phyloP scores from a whole-genome alignment of 2,797 vertebrate species.

The Squalus acanthias region DNA sequence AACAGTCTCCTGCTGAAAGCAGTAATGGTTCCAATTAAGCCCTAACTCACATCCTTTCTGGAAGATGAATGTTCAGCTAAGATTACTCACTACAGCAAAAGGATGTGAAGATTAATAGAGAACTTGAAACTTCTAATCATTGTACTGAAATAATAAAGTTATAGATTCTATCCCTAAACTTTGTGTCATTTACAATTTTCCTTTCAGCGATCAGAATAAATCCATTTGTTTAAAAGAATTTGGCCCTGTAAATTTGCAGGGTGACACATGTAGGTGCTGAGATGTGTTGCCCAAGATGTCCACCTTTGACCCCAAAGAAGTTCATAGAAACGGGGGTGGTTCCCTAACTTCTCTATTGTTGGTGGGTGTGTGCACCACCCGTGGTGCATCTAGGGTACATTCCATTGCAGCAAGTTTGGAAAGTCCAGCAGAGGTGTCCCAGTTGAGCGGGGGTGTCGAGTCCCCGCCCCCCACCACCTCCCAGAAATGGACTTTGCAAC shows the following conservation, averaged over 20 bases:
- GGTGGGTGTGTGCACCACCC: neutral
- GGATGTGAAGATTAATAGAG: neutral
- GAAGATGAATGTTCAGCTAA: conserved; percentile 27
- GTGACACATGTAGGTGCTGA: neutral
- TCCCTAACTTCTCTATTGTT: neutral
- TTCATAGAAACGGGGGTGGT: neutral
- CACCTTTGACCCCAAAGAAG: neutral
- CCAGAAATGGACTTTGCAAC: no score
- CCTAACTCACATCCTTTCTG: neutral
- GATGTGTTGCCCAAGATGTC: neutral
- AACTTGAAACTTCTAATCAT: neutral
- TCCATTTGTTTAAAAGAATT: neutral
- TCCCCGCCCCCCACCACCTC: no score
- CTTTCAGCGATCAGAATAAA: neutral
- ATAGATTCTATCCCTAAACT: neutral
- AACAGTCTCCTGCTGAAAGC: neutral
- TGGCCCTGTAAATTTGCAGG: neutral
- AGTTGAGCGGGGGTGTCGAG: no score
- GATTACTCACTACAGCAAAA: neutral
- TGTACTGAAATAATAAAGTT: neutral
- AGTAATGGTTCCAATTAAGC: conserved; percentile 24
- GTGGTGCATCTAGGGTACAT: neutral
- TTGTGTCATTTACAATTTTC: neutral
- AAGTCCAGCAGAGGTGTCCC: neutral
- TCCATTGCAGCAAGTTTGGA: neutral